These are phyloP conservation scores for Muntiacus muntjak DNA, from an alignment of 2,113 vertebrate genomes.

Conservation along the genomic window DNA sequence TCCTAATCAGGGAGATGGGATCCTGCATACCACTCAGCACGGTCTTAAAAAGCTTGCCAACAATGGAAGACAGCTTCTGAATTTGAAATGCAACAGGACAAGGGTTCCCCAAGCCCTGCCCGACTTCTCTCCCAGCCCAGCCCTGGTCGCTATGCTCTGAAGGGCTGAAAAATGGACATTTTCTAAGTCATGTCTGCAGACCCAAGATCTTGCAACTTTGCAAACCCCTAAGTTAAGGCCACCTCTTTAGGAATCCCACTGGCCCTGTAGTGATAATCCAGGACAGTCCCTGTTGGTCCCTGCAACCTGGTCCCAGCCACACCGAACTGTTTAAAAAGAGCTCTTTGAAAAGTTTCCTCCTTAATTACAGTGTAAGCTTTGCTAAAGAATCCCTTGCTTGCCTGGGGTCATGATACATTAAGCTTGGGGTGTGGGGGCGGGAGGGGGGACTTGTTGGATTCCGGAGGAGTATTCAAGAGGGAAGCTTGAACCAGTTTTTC, in stretches of 20 bases:
- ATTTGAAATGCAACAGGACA: fast-evolving
- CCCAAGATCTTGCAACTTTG: not conserved
- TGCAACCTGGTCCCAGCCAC: not conserved
- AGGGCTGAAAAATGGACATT: not conserved
- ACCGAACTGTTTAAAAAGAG: not conserved
- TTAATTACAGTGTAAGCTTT: constrained; percentile 12
- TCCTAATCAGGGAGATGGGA: not conserved
- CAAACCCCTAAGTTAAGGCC: not conserved
- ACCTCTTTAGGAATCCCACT: not conserved
- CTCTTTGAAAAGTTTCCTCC: not conserved
- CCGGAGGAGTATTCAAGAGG: not conserved
- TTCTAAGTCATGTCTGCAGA: not conserved
- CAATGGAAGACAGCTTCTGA: not conserved
- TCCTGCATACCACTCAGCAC: not conserved
- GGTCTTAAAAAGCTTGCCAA: not conserved
- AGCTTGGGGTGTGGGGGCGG: not conserved
- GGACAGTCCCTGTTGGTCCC: not conserved
- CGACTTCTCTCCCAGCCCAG: not conserved
- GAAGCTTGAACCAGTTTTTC: constrained; percentile 22
- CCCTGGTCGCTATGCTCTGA: not conserved
- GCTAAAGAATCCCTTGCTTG: constrained; percentile 2
- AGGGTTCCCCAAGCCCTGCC: not conserved
- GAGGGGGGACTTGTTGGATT: not conserved
- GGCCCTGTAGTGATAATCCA: not conserved
- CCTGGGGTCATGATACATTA: not conserved